These are phyloP conservation scores for Siniperca knerii DNA, from an alignment of 2,113 vertebrate species.

Conservation along the genomic window DNA sequence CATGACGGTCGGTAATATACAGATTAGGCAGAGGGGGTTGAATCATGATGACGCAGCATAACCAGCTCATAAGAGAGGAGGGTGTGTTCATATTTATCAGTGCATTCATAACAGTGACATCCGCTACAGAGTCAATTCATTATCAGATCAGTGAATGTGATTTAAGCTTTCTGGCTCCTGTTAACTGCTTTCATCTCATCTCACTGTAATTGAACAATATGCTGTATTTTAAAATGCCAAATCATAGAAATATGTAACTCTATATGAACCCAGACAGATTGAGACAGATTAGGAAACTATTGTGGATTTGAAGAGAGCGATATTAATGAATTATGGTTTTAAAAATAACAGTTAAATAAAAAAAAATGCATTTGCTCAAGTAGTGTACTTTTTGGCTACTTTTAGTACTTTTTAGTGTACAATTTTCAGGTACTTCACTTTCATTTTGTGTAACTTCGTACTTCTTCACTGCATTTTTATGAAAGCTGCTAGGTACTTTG, in stretches of 20 bases:
- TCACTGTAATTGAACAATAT: background rate
- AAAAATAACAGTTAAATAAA: background rate
- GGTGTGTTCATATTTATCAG: constrained; percentile 7
- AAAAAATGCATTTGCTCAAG: background rate
- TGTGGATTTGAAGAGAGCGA: background rate
- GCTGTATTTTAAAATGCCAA: background rate
- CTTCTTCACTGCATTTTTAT: background rate
- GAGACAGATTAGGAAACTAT: background rate
- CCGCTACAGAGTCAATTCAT: constrained; percentile 29
- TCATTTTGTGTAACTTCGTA: background rate
- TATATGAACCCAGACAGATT: background rate
- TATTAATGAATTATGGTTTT: background rate
- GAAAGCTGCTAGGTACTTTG: background rate
- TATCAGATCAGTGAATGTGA: constrained; percentile 37
- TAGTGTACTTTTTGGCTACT: background rate
- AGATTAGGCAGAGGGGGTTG: constrained; percentile 35
- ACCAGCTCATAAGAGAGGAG: constrained; percentile 7
- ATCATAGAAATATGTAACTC: background rate
- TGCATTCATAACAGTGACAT: constrained; percentile 24
- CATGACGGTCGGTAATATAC: constrained; percentile 31
- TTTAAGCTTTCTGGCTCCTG: constrained; percentile 30
- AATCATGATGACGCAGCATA: constrained; percentile 34
- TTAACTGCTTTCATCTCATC: constrained; percentile 35
- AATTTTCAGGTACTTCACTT: background rate
- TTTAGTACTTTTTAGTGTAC: background rate